Base-by-base conservation (phyloP, 2,888 invertebrate species). In the Agrotis segetum region DNA sequence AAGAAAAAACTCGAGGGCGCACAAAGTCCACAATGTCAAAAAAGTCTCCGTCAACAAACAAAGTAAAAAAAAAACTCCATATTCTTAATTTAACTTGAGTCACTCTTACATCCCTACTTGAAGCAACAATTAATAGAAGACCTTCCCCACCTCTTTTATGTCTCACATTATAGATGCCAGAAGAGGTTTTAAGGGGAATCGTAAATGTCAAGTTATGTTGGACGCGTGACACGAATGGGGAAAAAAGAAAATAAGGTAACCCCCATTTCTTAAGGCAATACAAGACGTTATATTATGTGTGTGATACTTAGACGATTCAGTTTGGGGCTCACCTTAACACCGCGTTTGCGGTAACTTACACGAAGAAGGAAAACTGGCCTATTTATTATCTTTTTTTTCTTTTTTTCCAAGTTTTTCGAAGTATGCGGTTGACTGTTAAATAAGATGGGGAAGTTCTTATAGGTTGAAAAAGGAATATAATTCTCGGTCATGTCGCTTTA, bases 61-160 rank as follows among this genome's bases (percentile, higher is more conserved):
- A 93, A 94, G 92, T 92, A 91, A 89, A 90, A 90, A 85, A 90
- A 90, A 91, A 94, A 92, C 93, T 95, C 93, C 95, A 96, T 95
- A 96, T 96, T 96, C 96, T 96, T 96, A 96, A 96, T 96, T 96
- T 96, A 96, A 96, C 96, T 96, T 96, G 95, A 96, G 95, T 95
- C 95, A 93, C 94, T 95, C 93, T 94, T 94, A 94, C 95, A 93
- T 94, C 94, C 93, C 94, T 91, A 92, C 92, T 94, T 90, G 89
- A 90, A 81, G 65, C 50, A 83, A 82, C 95, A 89, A 87, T 65
- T 79, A 49, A 69, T 80, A 77, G 89, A 74, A 85, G 60, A 90
- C 71, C 65, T 88, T 68, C 69, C 68, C 16, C 70, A 7, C 66
- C 64, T 59, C 66, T 75, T 61, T 79, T 74, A 58, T 71, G 61